Base-by-base conservation (phyloP, 1,140 invertebrate species). In the Telenomus remus region DNA sequence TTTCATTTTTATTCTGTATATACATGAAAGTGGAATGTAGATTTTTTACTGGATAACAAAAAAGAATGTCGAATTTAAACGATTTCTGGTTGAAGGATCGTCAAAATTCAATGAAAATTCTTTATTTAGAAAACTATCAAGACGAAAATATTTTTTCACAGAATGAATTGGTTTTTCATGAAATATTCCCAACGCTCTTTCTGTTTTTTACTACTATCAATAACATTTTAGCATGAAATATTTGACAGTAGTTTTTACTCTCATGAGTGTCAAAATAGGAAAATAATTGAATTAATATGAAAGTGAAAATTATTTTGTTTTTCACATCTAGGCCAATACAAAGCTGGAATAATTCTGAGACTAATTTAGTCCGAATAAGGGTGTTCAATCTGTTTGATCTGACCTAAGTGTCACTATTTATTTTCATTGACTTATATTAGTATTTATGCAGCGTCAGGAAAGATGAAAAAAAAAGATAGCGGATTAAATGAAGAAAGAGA, bases 211-310 rank as follows among this genome's bases (percentile, higher is more conserved):
- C 37, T 35, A 49, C 54, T 76, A 76, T 70, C 70, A 76, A 70
- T 70, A 76, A 48, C 37, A 5, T 10, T n/a, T n/a, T 56, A 49
- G 50, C 66, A 70, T 76, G 73, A 76, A 76, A 65, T 76, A 76
- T 70, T n/a, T 61, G 66, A 76, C 65, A 76, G 55, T 70, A 27
- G 19, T 27, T 27, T 27, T 27, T 6, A n/a, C n/a, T n/a, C n/a
- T n/a, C n/a, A n/a, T n/a, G n/a, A n/a, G n/a, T n/a, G n/a, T n/a
- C n/a, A n/a, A n/a, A n/a, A n/a, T n/a, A n/a, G n/a, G n/a, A n/a
- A n/a, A n/a, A n/a, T n/a, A n/a, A n/a, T n/a, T n/a, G n/a, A n/a
- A n/a, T n/a, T n/a, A n/a, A n/a, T n/a, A n/a, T n/a, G n/a, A n/a
- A n/a, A n/a, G n/a, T n/a, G n/a, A n/a, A n/a, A n/a, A n/a, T n/a